Conservation (phyloP, 2,113 vertebrate genomes). For the Eulemur rufifrons region DNA sequence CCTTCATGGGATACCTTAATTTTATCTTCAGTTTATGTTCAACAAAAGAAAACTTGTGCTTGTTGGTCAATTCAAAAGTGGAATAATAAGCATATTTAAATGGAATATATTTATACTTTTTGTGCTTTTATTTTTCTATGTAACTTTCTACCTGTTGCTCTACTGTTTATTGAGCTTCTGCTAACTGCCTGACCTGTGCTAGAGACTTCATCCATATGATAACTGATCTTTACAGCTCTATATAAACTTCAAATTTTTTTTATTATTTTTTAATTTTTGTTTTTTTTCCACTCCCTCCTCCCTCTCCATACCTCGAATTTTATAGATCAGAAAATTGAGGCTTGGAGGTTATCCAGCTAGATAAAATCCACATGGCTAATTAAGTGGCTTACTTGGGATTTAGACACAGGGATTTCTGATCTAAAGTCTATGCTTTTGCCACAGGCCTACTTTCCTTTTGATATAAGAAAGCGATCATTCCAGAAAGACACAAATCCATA, state of each 20-base stretch:
- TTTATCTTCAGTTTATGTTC: slow-evolving; percentile 23
- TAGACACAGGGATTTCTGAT: slow-evolving; percentile 4
- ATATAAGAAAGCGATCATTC: background rate
- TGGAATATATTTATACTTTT: background rate
- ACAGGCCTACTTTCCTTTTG: background rate
- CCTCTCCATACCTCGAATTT: background rate
- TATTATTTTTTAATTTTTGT: too few species aligned
- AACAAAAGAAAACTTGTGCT: background rate
- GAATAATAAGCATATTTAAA: slow-evolving; percentile 24
- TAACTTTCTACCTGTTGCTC: background rate
- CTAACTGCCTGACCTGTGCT: background rate
- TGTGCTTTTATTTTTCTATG: background rate
- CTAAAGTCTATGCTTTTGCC: background rate
- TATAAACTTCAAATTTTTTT: background rate
- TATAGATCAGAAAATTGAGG: slow-evolving; percentile 9
- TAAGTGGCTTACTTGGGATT: background rate
- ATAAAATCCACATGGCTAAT: background rate
- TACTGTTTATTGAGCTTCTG: background rate
- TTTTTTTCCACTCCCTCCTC: too few species aligned
- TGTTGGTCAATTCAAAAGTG: background rate
- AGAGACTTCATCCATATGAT: background rate
- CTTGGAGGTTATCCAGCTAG: background rate
- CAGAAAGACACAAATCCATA: background rate
- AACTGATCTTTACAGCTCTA: background rate
- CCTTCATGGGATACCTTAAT: background rate